Conservation (phyloP, 1,140 invertebrate genomes). For the Drosophila santomea region DNA sequence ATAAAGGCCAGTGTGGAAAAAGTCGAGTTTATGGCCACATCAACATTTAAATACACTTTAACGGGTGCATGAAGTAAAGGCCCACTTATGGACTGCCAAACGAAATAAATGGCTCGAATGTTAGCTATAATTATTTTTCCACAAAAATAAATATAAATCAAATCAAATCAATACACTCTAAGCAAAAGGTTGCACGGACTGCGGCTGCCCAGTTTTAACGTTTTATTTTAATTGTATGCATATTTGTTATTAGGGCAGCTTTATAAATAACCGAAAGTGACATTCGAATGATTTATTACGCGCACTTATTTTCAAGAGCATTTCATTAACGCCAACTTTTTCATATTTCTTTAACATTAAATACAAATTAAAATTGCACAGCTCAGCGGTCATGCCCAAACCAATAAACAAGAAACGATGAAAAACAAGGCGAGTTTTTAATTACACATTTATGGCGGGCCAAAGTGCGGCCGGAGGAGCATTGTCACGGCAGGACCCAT, state of each 20-base stretch:
- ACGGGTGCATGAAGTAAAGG: slow-evolving; percentile 4
- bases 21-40: slow-evolving; percentile 23
- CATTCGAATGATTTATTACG: not conserved
- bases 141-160: too few relatives aligned
- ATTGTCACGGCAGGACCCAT: slow-evolving; percentile 35
- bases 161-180: too few relatives aligned
- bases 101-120: not conserved
- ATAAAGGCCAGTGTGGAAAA: slow-evolving; percentile 10
- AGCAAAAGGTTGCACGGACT: too few relatives aligned
- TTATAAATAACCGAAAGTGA: not conserved
- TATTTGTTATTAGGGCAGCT: too few relatives aligned
- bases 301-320: slow-evolving; percentile 5
- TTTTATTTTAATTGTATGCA: too few relatives aligned
- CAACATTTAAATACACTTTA: slow-evolving; percentile 42
- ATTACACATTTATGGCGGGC: slow-evolving; percentile 72
- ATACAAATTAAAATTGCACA: slow-evolving; percentile 65
- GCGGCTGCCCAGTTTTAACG: too few relatives aligned
- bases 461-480: slow-evolving; percentile 19
- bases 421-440: slow-evolving; percentile 58
- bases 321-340: slow-evolving; percentile 3
- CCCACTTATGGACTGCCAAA: not conserved
- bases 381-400: slow-evolving; percentile 19
- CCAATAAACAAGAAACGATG: slow-evolving; percentile 6
- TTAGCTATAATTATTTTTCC: not conserved
- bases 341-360: slow-evolving; percentile 43